Conservation (phyloP, 1,140 invertebrate species). For the Pseudomyrmex gracilis region DNA sequence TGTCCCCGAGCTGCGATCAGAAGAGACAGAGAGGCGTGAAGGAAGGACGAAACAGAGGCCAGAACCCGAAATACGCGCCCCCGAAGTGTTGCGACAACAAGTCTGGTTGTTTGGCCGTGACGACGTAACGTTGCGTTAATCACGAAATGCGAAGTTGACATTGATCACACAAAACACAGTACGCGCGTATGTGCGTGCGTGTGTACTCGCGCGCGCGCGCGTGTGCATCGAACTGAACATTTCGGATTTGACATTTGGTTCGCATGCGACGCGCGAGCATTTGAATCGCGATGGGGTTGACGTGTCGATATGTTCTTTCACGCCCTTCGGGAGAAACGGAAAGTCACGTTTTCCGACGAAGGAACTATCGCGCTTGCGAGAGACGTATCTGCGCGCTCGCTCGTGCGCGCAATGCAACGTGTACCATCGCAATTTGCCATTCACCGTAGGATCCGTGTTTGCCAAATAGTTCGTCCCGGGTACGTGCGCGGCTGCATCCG, state of each 20-base stretch:
- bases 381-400: slow-evolving; percentile 4
- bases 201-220: too few species aligned
- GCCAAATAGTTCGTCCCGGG: slow-evolving; percentile 31
- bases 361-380: slow-evolving; percentile 1
- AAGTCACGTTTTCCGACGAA: slow-evolving; percentile 36
- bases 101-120: too few species aligned
- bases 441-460: slow-evolving; percentile 45
- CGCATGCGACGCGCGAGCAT: neutral
- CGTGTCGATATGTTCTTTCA: neutral
- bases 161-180: too few species aligned
- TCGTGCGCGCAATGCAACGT: slow-evolving; percentile 40
- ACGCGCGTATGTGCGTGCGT: too few species aligned
- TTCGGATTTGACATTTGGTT: neutral
- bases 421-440: slow-evolving; percentile 41
- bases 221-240: too few species aligned
- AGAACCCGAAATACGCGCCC: neutral
- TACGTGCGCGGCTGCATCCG: slow-evolving; percentile 12
- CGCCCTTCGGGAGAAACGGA: neutral
- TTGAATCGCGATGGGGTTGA: neutral
- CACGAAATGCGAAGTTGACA: too few species aligned
- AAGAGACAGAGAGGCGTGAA: neutral
- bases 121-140: too few species aligned
- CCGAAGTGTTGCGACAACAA: neutral
- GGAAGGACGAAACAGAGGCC: neutral
- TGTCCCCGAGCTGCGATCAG: slow-evolving; percentile 8